phyloP scores from a whole-genome alignment of 2,113 vertebrate species.

The Melanocharis versteri region DNA sequence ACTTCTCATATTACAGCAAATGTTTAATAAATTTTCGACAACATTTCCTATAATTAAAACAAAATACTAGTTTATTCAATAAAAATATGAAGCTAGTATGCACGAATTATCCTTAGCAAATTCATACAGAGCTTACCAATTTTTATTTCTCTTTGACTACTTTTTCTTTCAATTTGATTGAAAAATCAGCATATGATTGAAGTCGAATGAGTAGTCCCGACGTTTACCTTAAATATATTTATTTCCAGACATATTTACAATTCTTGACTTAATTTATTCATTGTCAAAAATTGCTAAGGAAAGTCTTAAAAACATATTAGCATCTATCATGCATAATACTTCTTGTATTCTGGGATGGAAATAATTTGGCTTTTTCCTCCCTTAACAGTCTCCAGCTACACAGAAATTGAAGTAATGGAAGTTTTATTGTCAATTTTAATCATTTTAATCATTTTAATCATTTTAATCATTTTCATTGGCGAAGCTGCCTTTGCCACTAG shows the following conservation, averaged over 20 bases:
- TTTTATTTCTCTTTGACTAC: background rate
- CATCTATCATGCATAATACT: background rate
- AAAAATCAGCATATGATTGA: background rate
- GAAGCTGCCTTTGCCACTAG: background rate
- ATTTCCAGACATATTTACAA: background rate
- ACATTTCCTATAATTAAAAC: background rate
- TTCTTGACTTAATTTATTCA: background rate
- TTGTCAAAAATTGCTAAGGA: background rate
- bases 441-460: no score
- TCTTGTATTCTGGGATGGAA: background rate
- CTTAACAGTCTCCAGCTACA: background rate
- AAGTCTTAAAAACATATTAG: background rate
- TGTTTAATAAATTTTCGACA: background rate
- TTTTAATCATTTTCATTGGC: background rate
- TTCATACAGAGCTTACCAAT: background rate
- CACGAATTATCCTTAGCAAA: background rate
- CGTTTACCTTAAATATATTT: background rate
- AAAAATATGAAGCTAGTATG: background rate
- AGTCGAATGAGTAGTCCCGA: background rate
- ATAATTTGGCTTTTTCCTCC: background rate
- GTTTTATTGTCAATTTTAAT: background rate
- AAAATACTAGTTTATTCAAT: background rate
- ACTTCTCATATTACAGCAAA: background rate
- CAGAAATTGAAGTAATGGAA: background rate
- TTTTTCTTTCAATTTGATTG: background rate